phyloP scores from a whole-genome alignment of 2,797 vertebrate species.

The Ceyx erithaca region DNA sequence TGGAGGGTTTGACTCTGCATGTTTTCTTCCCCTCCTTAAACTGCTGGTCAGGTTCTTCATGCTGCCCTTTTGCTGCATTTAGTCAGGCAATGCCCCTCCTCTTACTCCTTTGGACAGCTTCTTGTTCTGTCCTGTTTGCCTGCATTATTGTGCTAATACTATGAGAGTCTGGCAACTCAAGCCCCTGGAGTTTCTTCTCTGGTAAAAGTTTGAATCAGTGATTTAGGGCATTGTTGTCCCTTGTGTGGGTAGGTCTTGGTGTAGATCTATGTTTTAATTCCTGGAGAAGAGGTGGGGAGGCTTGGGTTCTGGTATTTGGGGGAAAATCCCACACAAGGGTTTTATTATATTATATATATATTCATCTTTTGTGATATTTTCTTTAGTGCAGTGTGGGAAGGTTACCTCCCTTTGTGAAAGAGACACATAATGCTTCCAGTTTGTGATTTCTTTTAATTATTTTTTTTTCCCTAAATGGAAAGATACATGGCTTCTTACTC shows the following conservation, averaged over 20 bases:
- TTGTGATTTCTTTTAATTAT: background rate
- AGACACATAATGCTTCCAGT: background rate
- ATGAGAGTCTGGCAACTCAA: background rate
- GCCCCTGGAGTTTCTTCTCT: background rate
- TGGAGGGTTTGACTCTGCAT: background rate
- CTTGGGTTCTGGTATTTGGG: background rate
- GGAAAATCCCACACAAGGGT: background rate
- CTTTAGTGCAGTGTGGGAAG: background rate
- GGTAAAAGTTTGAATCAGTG: background rate
- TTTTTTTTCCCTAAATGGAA: background rate
- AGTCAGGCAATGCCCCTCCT: background rate
- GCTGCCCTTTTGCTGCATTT: background rate
- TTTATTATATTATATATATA: too few species aligned
- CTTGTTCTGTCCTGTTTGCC: background rate
- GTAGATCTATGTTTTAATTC: background rate
- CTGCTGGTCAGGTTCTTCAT: rapidly evolving
- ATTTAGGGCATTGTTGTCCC: rapidly evolving
- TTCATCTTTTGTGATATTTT: background rate
- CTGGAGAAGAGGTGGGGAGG: background rate
- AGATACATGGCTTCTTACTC: background rate
- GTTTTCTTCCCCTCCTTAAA: rapidly evolving
- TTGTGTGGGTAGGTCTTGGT: rapidly evolving
- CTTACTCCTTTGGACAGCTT: background rate
- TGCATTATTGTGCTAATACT: rapidly evolving
- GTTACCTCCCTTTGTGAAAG: background rate